A percentile compares a stretch with the other conserved stretches of the same genome.
These are phyloP conservation scores for Prionace glauca DNA, from an alignment of 2,797 vertebrate genomes.

Conservation along the genomic window DNA sequence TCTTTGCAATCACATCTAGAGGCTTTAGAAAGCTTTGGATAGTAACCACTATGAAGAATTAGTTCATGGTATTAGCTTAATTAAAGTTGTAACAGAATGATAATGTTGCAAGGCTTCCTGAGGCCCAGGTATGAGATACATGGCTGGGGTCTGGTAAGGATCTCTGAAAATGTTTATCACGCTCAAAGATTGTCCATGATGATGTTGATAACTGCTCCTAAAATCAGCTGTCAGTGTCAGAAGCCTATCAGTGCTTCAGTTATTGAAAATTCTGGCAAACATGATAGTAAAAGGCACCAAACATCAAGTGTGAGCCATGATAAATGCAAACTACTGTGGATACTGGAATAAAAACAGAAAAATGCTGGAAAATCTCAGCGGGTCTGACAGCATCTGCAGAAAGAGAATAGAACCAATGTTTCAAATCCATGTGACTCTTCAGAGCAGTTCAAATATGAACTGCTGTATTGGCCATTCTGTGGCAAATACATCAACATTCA, in stretches of 20 bases:
- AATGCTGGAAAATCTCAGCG: too few relatives aligned
- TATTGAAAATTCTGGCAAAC: background rate
- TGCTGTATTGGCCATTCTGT: background rate
- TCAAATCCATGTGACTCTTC: too few relatives aligned
- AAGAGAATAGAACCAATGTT: too few relatives aligned
- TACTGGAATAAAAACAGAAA: too few relatives aligned
- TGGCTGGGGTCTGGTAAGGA: background rate
- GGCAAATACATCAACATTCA: background rate
- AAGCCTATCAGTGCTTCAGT: background rate
- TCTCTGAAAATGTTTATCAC: background rate
- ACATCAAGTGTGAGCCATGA: background rate
- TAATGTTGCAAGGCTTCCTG: background rate
- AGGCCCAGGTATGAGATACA: background rate
- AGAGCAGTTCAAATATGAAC: too few relatives aligned
- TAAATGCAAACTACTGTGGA: too few relatives aligned
- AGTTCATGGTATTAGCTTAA: background rate
- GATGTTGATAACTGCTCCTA: background rate
- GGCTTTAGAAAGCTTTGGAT: background rate
- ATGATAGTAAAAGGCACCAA: background rate
- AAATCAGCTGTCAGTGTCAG: background rate
- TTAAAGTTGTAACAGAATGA: background rate
- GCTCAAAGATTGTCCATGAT: background rate
- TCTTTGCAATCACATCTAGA: too few relatives aligned
- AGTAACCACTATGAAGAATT: background rate
- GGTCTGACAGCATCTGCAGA: too few relatives aligned